phyloP scores from a whole-genome alignment of 2,797 vertebrate genomes.

The Prionace glauca region DNA sequence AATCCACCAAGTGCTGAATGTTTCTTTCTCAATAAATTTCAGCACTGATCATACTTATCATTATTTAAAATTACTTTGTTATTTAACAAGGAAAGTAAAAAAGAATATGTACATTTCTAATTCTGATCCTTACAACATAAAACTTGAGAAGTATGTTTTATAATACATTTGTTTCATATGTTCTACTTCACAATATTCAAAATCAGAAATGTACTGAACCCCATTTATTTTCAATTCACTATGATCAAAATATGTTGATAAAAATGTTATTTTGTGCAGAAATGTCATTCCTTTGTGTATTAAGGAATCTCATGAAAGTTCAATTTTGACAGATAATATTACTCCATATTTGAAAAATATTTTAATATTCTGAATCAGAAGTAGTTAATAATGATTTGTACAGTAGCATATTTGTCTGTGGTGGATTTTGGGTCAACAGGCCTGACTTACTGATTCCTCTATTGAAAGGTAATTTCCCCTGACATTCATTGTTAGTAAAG shows the following conservation, averaged over 20 bases:
- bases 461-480: neutral
- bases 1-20: neutral
- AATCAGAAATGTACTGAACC: neutral
- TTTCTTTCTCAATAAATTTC: neutral
- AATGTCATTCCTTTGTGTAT: neutral
- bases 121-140: neutral
- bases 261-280: neutral
- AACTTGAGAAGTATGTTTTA: neutral
- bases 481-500: slow-evolving; percentile 16
- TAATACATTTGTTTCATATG: neutral
- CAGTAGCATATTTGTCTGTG: neutral
- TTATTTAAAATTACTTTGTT: neutral
- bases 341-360: neutral
- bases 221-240: neutral
- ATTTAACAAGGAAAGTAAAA: neutral
- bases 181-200: neutral
- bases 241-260: neutral
- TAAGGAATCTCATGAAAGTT: neutral
- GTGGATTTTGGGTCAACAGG: neutral
- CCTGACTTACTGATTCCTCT: neutral
- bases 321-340: neutral
- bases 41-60: neutral
- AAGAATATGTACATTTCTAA: neutral
- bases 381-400: neutral
- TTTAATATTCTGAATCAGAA: neutral